phyloP scores from a whole-genome alignment of 2,113 vertebrate genomes.

The Brachirus orientalis region DNA sequence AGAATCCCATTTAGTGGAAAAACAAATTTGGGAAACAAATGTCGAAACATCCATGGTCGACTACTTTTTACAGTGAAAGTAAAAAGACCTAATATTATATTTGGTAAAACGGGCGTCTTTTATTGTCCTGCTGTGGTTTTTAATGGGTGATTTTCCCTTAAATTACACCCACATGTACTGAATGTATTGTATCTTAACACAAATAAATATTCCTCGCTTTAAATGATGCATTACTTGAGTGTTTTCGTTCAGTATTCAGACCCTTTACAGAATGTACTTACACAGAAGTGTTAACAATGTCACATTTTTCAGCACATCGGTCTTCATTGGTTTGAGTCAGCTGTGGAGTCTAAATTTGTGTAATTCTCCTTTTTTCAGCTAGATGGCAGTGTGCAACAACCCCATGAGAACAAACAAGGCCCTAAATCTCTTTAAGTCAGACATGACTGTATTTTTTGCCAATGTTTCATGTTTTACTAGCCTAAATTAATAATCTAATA shows the following conservation, averaged over 20 bases:
- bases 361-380: conserved; percentile 38
- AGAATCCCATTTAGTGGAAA: too few relatives aligned
- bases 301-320: neutral
- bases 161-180: neutral
- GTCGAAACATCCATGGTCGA: too few relatives aligned
- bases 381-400: conserved; percentile 77
- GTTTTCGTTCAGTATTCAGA: neutral
- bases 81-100: too few relatives aligned
- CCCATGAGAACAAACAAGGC: conserved; percentile 18
- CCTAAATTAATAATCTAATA: neutral
- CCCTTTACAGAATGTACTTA: too few relatives aligned
- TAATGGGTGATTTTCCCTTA: neutral
- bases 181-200: neutral
- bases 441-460: neutral
- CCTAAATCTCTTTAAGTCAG: neutral
- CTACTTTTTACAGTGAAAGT: too few relatives aligned
- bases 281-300: neutral
- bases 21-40: too few relatives aligned
- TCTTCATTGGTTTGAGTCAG: neutral
- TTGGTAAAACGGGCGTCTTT: neutral
- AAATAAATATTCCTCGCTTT: neutral
- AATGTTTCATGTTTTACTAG: neutral
- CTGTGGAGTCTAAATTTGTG: neutral
- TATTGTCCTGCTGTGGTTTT: neutral
- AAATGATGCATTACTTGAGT: too few relatives aligned